phyloP scores from a whole-genome alignment of 1,140 invertebrate species.

The Euwallacea fornicatus region DNA sequence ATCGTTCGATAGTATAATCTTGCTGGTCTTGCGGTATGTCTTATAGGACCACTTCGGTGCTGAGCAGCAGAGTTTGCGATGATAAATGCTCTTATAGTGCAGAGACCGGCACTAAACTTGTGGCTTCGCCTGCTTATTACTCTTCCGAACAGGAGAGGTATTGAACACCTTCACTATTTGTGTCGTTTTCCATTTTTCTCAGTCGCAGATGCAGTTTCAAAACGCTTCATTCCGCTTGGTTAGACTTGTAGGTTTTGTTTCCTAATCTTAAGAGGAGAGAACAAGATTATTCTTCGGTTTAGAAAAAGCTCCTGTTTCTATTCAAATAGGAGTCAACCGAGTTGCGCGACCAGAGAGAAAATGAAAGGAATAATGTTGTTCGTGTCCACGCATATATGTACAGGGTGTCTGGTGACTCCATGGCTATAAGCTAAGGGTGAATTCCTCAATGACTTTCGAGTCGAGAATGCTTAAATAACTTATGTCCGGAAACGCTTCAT shows the following conservation, averaged over 20 bases:
- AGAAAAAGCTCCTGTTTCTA: neutral
- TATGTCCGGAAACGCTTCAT: too few species aligned
- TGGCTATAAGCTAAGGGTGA: too few species aligned
- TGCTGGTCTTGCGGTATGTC: slow-evolving; percentile 6
- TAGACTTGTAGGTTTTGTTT: neutral
- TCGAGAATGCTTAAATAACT: too few species aligned
- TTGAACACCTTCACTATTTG: slow-evolving; percentile 30
- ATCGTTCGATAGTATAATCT: slow-evolving; percentile 8
- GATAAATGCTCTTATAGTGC: slow-evolving; percentile 44
- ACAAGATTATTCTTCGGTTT: neutral
- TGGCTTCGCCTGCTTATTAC: slow-evolving; percentile 40
- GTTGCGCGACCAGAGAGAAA: too few species aligned
- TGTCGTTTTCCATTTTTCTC: slow-evolving; percentile 1
- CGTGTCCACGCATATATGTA: too few species aligned
- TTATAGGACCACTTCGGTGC: slow-evolving; percentile 41
- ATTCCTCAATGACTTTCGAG: too few species aligned
- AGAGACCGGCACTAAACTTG: slow-evolving; percentile 45
- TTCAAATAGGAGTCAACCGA: too few species aligned
- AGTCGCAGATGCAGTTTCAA: neutral
- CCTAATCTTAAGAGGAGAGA: neutral
- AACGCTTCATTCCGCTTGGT: neutral
- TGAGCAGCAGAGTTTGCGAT: slow-evolving; percentile 35
- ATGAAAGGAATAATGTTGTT: too few species aligned
- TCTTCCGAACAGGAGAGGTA: slow-evolving; percentile 48
- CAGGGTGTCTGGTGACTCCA: too few species aligned